Conservation (phyloP, 2,888 invertebrate genomes). For the Epirrita christyi region DNA sequence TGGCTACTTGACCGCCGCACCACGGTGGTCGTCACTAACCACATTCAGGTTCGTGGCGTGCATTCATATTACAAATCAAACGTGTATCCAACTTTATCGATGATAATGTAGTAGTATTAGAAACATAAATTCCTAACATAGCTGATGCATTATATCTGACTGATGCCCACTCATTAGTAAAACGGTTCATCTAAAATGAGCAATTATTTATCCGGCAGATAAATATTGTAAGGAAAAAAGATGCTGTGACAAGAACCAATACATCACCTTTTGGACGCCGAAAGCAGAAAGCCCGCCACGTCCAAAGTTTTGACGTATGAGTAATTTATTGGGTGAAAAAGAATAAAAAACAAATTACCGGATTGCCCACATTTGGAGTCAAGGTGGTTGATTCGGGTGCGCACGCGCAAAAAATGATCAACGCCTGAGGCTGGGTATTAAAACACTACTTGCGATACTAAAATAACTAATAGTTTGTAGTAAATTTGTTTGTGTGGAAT, state of each 20-base stretch:
- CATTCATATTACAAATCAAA: too few relatives aligned
- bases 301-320: conserved; percentile 82
- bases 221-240: conserved; percentile 71
- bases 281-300: conserved; percentile 51
- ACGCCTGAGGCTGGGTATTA: conserved; percentile 62
- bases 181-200: conserved; percentile 58
- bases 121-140: conserved; percentile 1
- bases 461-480: conserved; percentile 37
- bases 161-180: conserved; percentile 22
- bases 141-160: neutral
- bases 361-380: conserved; percentile 80
- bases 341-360: conserved; percentile 76
- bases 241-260: conserved; percentile 78
- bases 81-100: too few relatives aligned
- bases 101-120: too few relatives aligned
- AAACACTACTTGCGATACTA: conserved; percentile 63
- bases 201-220: conserved; percentile 71
- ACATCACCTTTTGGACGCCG: conserved; percentile 73
- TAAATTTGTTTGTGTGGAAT: conserved; percentile 15
- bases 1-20: too few relatives aligned
- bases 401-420: conserved; percentile 76
- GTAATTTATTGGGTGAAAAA: conserved; percentile 81
- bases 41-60: too few relatives aligned
- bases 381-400: conserved; percentile 82
- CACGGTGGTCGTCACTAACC: too few relatives aligned